Conservation (phyloP, 2,797 vertebrate genomes). For the Benthosema pterotum region DNA sequence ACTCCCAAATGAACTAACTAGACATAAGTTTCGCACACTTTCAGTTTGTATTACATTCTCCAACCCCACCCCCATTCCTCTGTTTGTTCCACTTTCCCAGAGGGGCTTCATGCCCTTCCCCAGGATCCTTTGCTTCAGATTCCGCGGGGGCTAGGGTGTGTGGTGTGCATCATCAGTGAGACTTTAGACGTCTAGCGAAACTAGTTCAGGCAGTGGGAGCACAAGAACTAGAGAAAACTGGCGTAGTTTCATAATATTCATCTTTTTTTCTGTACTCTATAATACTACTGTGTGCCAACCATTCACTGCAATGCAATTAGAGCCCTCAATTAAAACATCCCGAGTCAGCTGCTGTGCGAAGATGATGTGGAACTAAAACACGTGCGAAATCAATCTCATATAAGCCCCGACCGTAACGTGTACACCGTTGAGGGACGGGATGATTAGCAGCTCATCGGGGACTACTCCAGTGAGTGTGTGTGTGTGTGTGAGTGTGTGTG, state of each 20-base stretch:
- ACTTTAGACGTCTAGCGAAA: conserved; percentile 38
- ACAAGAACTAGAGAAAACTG: conserved; percentile 14
- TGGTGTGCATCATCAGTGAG: too few relatives aligned
- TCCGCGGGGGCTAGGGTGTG: conserved; percentile 41
- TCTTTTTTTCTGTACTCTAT: conserved; percentile 22
- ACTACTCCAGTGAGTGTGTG: conserved; percentile 40
- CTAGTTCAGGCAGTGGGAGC: conserved; percentile 42
- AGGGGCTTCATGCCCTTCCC: conserved; percentile 57
- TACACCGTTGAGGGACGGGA: conserved; percentile 55
- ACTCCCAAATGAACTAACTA: conserved; percentile 30
- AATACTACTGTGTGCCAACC: neutral
- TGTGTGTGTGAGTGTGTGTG: conserved; percentile 35
- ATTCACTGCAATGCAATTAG: conserved; percentile 13
- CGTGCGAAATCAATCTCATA: conserved; percentile 37
- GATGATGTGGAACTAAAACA: conserved; percentile 30
- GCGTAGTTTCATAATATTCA: neutral
- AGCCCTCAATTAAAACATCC: conserved; percentile 18
- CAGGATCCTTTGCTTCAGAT: conserved; percentile 56
- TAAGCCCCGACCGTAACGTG: conserved; percentile 25
- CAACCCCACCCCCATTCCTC: neutral
- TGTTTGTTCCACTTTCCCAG: conserved; percentile 50
- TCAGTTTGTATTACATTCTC: conserved; percentile 48
- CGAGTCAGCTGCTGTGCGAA: conserved; percentile 10
- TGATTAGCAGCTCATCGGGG: conserved; percentile 49
- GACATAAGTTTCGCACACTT: conserved; percentile 31